These are phyloP conservation scores for Parnassius smintheus DNA, from an alignment of 2,888 invertebrate genomes.

Conservation along the genomic window DNA sequence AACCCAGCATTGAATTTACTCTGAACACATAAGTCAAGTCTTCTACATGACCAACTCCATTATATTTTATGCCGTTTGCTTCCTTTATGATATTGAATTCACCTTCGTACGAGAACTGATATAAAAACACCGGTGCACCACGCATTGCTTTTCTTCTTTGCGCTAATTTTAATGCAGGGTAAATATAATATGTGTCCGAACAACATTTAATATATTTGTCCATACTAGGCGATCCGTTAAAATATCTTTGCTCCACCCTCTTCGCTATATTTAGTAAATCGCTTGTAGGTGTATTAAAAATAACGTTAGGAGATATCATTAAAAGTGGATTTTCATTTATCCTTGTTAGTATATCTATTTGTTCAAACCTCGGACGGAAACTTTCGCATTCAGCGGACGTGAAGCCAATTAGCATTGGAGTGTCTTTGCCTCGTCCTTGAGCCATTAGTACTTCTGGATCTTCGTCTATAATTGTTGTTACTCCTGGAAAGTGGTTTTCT, in stretches of 20 bases:
- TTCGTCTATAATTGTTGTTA: constrained; percentile 56
- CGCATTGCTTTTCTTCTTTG: constrained; percentile 37
- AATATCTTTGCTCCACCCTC: constrained; percentile 47
- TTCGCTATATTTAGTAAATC: constrained; percentile 37
- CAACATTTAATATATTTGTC: constrained; percentile 52
- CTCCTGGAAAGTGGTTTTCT: constrained; percentile 52
- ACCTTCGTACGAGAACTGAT: constrained; percentile 77
- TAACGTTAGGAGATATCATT: constrained; percentile 43
- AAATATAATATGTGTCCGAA: constrained; percentile 54
- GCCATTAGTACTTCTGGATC: constrained; percentile 56
- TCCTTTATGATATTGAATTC: constrained; percentile 70
- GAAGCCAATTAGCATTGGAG: constrained; percentile 62
- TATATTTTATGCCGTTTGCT: constrained; percentile 49
- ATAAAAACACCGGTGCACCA: constrained; percentile 72
- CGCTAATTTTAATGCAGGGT: constrained; percentile 56
- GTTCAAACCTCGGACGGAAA: constrained; percentile 51
- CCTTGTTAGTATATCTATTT: constrained; percentile 46
- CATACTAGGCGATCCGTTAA: constrained; percentile 42
- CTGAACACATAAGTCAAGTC: constrained; percentile 80
- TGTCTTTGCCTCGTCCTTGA: constrained; percentile 51
- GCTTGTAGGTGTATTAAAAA: constrained; percentile 41
- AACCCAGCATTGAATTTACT: constrained; percentile 46
- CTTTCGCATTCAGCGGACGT: constrained; percentile 61
- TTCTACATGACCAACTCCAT: constrained; percentile 82
- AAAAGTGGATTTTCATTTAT: constrained; percentile 43